These are phyloP conservation scores for Macroglossus sobrinus DNA, from an alignment of 2,113 vertebrate genomes.

Conservation along the genomic window DNA sequence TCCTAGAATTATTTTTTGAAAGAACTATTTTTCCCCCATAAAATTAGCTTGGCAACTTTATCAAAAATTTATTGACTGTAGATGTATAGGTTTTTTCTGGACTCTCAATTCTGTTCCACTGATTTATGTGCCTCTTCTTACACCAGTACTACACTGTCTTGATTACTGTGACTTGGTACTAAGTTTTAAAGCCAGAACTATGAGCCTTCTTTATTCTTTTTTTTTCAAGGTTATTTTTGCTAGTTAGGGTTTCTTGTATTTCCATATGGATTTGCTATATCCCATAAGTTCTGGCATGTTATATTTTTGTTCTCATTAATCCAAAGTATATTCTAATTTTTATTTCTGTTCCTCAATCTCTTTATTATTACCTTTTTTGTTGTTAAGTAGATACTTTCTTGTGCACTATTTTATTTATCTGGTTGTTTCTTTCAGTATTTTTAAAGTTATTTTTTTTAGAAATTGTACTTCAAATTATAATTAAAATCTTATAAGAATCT, in stretches of 20 bases:
- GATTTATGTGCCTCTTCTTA: background rate
- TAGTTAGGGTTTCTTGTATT: background rate
- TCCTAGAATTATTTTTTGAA: background rate
- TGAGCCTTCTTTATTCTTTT: background rate
- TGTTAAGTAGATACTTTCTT: background rate
- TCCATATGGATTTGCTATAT: background rate
- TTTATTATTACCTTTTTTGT: background rate
- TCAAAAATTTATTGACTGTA: background rate
- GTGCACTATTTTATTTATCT: background rate
- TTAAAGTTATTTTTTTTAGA: background rate
- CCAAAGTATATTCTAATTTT: background rate
- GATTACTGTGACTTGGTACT: background rate
- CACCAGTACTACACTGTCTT: background rate
- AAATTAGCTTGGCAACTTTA: background rate
- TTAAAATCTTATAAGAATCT: background rate
- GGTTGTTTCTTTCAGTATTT: background rate
- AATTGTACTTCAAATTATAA: background rate
- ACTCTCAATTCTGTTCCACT: background rate
- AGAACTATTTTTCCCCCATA: background rate
- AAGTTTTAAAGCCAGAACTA: background rate
- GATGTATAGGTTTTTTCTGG: background rate
- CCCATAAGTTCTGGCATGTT: background rate
- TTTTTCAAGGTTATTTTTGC: background rate
- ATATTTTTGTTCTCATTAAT: background rate
- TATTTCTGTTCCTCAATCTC: background rate